Percentiles rank a stretch among this genome's conserved stretches.
phyloP scores from a whole-genome alignment of 2,113 vertebrate species.

The Acanthochromis polyacanthus region DNA sequence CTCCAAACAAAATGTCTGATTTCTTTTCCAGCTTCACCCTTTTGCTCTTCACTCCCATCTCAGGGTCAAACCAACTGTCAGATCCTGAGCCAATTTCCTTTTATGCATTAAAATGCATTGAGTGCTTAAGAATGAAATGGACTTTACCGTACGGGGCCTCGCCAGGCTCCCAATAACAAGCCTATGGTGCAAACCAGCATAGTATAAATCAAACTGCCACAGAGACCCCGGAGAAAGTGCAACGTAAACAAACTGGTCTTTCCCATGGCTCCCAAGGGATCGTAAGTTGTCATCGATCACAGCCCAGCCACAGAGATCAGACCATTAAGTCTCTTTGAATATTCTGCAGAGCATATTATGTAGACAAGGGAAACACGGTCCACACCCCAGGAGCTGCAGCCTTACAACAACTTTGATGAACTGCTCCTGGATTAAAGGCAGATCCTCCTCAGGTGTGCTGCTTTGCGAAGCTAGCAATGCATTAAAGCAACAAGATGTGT shows the following conservation, averaged over 20 bases:
- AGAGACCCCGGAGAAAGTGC: slow-evolving; percentile 79
- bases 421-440: slow-evolving; percentile 40
- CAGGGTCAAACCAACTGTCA: slow-evolving; percentile 60
- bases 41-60: slow-evolving; percentile 49
- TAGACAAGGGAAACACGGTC: slow-evolving; percentile 39
- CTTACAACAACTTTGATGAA: slow-evolving; percentile 36
- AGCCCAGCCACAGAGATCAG: slow-evolving; percentile 48
- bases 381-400: slow-evolving; percentile 43
- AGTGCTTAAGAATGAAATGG: slow-evolving; percentile 61
- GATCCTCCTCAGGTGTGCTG: slow-evolving; percentile 44
- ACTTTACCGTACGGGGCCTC: slow-evolving; percentile 26
- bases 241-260: slow-evolving; percentile 80
- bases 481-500: slow-evolving; percentile 11
- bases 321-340: slow-evolving; percentile 45
- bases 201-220: slow-evolving; percentile 83
- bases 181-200: slow-evolving; percentile 56
- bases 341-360: slow-evolving; percentile 56
- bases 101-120: slow-evolving; percentile 68
- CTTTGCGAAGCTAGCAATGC: slow-evolving; percentile 5
- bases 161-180: slow-evolving; percentile 55
- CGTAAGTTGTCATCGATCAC: slow-evolving; percentile 79
- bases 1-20: slow-evolving; percentile 71
- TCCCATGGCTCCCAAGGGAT: slow-evolving; percentile 78
- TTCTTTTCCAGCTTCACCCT: slow-evolving; percentile 64
- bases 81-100: slow-evolving; percentile 64